Evolutionary conservation across 2,797 vertebrate genomes (phyloP), one percentile per base, ranked within the genome.

Genomic region (Bufotes viridis): DNA sequence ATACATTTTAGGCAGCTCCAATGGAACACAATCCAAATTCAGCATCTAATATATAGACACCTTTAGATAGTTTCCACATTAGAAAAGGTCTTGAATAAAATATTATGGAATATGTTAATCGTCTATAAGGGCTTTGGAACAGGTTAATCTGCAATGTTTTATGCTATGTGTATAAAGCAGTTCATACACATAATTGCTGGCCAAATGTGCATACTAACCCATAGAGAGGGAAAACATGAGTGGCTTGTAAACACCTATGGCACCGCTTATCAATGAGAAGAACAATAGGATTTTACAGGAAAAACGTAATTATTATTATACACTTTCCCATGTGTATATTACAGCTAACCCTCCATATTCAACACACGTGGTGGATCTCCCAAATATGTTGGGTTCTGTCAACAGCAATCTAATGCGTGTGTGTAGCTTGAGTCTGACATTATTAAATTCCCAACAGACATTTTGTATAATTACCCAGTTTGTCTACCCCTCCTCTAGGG

Each of bases 401-500:
- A 24, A 24, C 12, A 78, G 51, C 51, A 78, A 78, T 78, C 74
- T 24, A 15, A 22, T n/a, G 22, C 55, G 12, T 78, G 55, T 53
- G 74, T 22, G 74, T 24, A 78, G 74, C 12, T 7, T 13, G 72
- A n/a, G 72, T 63, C 34, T n/a, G 60, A 81, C 60, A 81, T 24
- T 65, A 81, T 81, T 81, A 81, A 42, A 81, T 63, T 42, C 51
- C 29, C 79, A 34, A 29, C 57, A 29, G 57, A 49, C 29, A 22
- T 81, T 61, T 63, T 26, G 78, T 34, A 65, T 81, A 63, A 81
- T 81, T 81, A 63, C 34, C 79, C 60, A 22, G 57, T 81, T 42
- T 81, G 61, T 49, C 42, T 65, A 18, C 63, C 85, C 87, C 92
- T 92, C 92, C 92, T 86, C 91, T 87, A 93, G 93, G 91, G 93